Conservation (phyloP, 2,888 invertebrate genomes). For the Tiliacea citrago region DNA sequence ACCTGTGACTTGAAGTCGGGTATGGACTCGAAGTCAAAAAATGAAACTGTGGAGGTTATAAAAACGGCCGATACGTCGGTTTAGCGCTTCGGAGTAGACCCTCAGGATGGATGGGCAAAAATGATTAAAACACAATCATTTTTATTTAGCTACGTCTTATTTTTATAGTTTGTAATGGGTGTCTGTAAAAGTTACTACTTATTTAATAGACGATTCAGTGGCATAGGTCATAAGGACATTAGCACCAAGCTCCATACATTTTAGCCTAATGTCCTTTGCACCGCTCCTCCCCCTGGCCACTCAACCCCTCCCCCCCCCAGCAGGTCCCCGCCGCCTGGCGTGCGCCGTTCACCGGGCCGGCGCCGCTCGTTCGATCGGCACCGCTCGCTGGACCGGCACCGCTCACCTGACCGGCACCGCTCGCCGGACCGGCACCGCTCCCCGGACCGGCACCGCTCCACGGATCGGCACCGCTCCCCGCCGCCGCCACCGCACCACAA, state of each 20-base stretch:
- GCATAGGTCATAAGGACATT: no score
- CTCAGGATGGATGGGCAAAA: no score
- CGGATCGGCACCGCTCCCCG: constrained; percentile 37
- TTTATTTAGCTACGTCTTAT: neutral
- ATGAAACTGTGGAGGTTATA: no score
- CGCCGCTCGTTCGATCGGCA: no score
- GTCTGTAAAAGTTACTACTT: neutral
- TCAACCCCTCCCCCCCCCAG: no score
- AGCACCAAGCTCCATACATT: neutral
- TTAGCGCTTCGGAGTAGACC: no score
- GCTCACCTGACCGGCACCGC: neutral
- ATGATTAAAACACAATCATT: neutral
- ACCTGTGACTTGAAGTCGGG: no score
- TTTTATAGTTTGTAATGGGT: neutral
- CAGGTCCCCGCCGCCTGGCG: no score
- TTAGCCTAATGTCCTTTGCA: neutral
- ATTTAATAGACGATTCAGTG: no score
- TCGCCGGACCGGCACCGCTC: constrained; percentile 41
- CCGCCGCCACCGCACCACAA: constrained; percentile 31
- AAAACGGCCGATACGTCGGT: no score
- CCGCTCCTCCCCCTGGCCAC: neutral
- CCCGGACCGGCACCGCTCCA: constrained; percentile 41
- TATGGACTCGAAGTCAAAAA: no score
- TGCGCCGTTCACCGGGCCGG: neutral
- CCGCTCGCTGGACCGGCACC: neutral